Percentiles rank a stretch among this genome's conserved stretches.
phyloP scores from a whole-genome alignment of 2,797 vertebrate species.

The Botia kubotai region DNA sequence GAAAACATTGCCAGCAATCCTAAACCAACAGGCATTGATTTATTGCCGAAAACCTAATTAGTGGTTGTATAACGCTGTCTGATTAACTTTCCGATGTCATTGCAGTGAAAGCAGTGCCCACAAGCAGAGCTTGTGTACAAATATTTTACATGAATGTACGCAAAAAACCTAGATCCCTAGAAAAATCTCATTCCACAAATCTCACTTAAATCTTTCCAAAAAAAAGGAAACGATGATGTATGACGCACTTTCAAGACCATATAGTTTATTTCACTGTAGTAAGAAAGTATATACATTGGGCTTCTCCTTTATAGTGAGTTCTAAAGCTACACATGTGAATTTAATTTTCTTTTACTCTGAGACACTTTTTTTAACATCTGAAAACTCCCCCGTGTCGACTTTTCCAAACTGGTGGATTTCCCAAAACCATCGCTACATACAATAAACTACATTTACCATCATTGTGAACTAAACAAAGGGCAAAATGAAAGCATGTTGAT shows the following conservation, averaged over 20 bases:
- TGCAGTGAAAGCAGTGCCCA: neutral
- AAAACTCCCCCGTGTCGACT: slow-evolving; percentile 68
- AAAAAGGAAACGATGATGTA: slow-evolving; percentile 66
- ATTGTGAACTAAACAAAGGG: neutral
- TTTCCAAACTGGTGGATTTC: slow-evolving; percentile 26
- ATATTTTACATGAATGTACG: neutral
- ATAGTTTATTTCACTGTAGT: slow-evolving; percentile 88
- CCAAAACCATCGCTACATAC: slow-evolving; percentile 46
- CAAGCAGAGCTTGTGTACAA: neutral
- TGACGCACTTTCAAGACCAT: slow-evolving; percentile 90
- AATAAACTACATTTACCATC: slow-evolving; percentile 44
- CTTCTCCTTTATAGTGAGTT: slow-evolving; percentile 81
- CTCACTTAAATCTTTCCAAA: slow-evolving; percentile 8
- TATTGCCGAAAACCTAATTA: too few species aligned
- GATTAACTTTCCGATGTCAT: neutral
- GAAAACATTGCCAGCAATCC: neutral
- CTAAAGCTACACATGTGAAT: slow-evolving; percentile 79
- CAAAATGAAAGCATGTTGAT: slow-evolving; percentile 16
- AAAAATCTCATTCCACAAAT: neutral
- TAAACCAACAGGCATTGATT: neutral
- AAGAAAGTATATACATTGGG: slow-evolving; percentile 87
- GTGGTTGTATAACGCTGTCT: neutral
- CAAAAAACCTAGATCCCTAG: neutral
- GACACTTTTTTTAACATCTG: slow-evolving; percentile 71
- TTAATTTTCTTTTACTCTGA: slow-evolving; percentile 66